phyloP scores from a whole-genome alignment of 2,888 invertebrate genomes.

The Tipula unca region DNA sequence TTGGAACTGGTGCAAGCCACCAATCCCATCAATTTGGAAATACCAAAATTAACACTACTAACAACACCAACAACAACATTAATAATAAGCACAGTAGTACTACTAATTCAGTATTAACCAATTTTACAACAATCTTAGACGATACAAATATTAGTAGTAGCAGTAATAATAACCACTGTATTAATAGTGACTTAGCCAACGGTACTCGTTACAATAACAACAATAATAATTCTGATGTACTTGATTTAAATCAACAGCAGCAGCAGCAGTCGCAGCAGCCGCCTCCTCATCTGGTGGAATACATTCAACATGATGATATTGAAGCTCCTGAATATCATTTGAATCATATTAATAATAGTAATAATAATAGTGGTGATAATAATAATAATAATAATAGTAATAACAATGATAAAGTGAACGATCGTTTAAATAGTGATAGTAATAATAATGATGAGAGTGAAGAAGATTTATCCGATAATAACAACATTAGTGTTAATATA shows the following conservation, averaged over 20 bases:
- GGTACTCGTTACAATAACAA: background rate
- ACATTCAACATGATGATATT: background rate
- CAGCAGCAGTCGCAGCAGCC: background rate
- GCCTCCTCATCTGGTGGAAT: background rate
- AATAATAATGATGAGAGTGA: slow-evolving; percentile 21
- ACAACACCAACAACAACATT: slow-evolving; percentile 32
- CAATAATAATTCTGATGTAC: background rate
- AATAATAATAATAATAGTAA: slow-evolving; percentile 39
- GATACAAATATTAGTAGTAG: background rate
- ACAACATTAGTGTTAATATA: slow-evolving; percentile 20
- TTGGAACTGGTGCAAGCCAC: slow-evolving; percentile 41
- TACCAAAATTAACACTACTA: slow-evolving; percentile 28
- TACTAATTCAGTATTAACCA: background rate
- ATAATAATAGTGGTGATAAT: slow-evolving; percentile 27
- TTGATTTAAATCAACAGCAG: background rate
- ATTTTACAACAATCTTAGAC: background rate
- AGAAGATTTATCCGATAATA: slow-evolving; percentile 10
- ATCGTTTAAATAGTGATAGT: slow-evolving; percentile 33
- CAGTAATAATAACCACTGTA: background rate
- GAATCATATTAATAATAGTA: slow-evolving; percentile 16
- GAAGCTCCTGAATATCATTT: background rate
- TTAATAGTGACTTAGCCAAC: background rate
- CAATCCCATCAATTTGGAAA: slow-evolving; percentile 28
- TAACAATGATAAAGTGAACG: slow-evolving; percentile 33
- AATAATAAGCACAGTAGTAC: background rate